Conservation (phyloP, 2,888 invertebrate genomes). For the Erebia aethiops region DNA sequence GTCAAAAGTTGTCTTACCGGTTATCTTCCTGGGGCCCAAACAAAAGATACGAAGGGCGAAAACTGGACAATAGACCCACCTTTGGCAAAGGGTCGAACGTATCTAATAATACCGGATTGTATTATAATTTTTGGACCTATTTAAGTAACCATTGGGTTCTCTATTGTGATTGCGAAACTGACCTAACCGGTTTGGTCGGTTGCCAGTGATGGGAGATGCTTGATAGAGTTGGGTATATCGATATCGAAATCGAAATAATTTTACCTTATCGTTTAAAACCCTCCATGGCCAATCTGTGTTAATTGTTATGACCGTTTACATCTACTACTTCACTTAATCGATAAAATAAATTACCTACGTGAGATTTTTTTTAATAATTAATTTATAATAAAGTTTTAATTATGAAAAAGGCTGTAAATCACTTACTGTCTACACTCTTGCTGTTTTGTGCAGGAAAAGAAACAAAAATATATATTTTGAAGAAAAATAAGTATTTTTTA, state of each 20-base stretch:
- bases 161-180: slow-evolving; percentile 79
- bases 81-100: slow-evolving; percentile 46
- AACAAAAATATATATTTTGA: no score
- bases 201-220: slow-evolving; percentile 34
- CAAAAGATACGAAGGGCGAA: slow-evolving; percentile 70
- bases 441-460: no score
- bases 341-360: no score
- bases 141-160: slow-evolving; percentile 78
- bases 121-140: slow-evolving; percentile 83
- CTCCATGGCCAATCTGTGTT: no score
- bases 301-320: no score
- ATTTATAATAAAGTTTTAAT: no score
- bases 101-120: slow-evolving; percentile 67
- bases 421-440: no score
- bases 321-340: no score
- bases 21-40: slow-evolving; percentile 71
- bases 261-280: no score
- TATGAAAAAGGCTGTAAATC: no score
- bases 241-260: neutral
- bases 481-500: no score
- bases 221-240: slow-evolving; percentile 7
- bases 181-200: slow-evolving; percentile 77
- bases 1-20: slow-evolving; percentile 82
- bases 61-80: slow-evolving; percentile 75
- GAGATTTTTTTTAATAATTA: no score